phyloP scores from a whole-genome alignment of 2,888 invertebrate genomes.

The Cantharis flavilabris region DNA sequence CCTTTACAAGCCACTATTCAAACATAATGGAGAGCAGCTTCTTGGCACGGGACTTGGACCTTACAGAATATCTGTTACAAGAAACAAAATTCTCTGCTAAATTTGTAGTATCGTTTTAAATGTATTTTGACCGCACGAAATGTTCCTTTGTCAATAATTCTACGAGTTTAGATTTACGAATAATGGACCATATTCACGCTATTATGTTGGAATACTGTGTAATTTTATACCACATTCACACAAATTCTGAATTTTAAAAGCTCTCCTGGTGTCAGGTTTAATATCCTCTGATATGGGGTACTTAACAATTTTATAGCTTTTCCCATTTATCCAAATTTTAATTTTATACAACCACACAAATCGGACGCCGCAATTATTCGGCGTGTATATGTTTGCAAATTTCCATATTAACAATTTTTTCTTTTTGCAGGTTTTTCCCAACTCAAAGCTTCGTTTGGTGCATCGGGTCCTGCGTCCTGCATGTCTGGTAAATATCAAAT shows the following conservation, averaged over 20 bases:
- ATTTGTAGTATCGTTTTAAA: constrained; percentile 50
- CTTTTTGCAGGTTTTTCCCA: constrained; percentile 64
- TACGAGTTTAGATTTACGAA: constrained; percentile 48
- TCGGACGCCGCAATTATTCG: too few relatives aligned
- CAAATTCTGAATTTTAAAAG: not conserved
- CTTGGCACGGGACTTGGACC: constrained; percentile 24
- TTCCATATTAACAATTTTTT: not conserved
- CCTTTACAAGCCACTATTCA: constrained; percentile 43
- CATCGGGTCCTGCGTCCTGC: constrained; percentile 66
- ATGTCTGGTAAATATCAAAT: constrained; percentile 60
- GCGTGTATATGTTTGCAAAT: not conserved
- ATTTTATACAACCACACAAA: not conserved
- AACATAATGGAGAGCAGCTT: constrained; percentile 46
- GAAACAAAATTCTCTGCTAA: constrained; percentile 34
- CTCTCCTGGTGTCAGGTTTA: not conserved
- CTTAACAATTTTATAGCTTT: not conserved
- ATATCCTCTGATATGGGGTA: not conserved
- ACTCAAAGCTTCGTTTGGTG: constrained; percentile 69
- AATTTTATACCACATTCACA: constrained; percentile 46
- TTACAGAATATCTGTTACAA: constrained; percentile 33
- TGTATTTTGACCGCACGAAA: constrained; percentile 54
- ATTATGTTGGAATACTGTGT: constrained; percentile 49
- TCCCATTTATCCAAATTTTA: not conserved
- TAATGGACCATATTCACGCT: constrained; percentile 52
- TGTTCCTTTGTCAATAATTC: constrained; percentile 44